These are phyloP conservation scores for Deilephila elpenor DNA, from an alignment of 2,888 invertebrate genomes.

Conservation along the genomic window DNA sequence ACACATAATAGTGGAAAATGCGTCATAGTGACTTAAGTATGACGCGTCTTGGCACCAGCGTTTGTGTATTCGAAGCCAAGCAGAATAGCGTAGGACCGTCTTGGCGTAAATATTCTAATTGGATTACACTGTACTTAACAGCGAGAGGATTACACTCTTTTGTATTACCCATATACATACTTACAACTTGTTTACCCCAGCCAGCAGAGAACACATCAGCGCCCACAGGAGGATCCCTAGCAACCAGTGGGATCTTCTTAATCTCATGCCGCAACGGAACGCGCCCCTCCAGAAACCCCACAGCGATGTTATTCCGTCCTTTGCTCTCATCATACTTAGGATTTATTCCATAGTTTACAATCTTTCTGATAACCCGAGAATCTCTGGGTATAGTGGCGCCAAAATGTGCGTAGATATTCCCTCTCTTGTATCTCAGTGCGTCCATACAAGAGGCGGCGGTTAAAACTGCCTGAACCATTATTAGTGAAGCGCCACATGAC, in stretches of 20 bases:
- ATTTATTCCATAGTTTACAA: conserved; percentile 23
- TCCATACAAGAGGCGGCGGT: conserved; percentile 47
- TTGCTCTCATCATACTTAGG: conserved; percentile 27
- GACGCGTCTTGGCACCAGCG: too few species aligned
- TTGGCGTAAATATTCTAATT: neutral
- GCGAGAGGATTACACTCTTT: neutral
- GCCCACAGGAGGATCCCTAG: conserved; percentile 8
- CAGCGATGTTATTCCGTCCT: conserved; percentile 29
- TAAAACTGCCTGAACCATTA: conserved; percentile 40
- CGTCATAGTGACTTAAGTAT: too few species aligned
- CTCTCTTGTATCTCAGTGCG: conserved; percentile 33
- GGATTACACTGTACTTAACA: neutral
- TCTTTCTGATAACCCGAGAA: conserved; percentile 25
- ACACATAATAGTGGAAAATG: too few species aligned
- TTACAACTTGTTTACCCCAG: conserved; percentile 41
- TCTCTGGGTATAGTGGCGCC: conserved; percentile 35
- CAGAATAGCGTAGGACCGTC: too few species aligned
- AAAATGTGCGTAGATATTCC: conserved; percentile 36
- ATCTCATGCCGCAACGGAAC: conserved; percentile 30
- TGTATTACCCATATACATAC: conserved; percentile 3
- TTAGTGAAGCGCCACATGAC: conserved; percentile 42
- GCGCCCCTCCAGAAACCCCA: conserved; percentile 31
- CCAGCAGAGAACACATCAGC: conserved; percentile 37
- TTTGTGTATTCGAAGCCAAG: too few species aligned
- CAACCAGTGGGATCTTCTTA: conserved; percentile 35